These are phyloP conservation scores for Odontomyia ornata DNA, from an alignment of 2,888 invertebrate species.

Conservation along the genomic window DNA sequence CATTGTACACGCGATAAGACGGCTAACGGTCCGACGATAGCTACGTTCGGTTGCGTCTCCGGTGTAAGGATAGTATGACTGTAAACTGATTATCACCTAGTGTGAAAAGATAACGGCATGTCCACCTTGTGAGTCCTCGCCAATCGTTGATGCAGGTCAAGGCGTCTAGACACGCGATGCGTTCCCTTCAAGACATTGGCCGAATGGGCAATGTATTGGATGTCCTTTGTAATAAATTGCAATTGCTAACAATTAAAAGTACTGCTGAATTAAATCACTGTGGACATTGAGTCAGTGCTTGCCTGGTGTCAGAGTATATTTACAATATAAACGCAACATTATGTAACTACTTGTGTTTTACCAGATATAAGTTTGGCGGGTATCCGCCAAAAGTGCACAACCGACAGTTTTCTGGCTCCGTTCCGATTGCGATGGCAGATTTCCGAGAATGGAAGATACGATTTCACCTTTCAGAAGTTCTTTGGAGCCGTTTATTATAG, in stretches of 20 bases:
- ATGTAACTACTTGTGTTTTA: slow-evolving; percentile 2
- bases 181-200: background rate
- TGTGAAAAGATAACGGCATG: background rate
- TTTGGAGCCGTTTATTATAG: background rate
- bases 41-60: slow-evolving; percentile 24
- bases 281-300: too few relatives aligned
- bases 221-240: background rate
- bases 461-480: slow-evolving; percentile 15
- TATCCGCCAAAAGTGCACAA: background rate
- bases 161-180: slow-evolving; percentile 39
- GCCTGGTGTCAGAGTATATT: background rate
- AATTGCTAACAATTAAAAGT: background rate
- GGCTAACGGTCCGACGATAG: slow-evolving; percentile 47
- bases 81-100: background rate
- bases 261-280: background rate
- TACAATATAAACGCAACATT: background rate
- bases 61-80: background rate
- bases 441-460: background rate
- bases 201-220: background rate
- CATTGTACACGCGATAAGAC: slow-evolving; percentile 63
- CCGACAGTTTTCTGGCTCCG: background rate
- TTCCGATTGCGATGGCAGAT: background rate
- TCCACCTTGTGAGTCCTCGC: slow-evolving; percentile 5
- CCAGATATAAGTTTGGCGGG: background rate
- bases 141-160: slow-evolving; percentile 39